Conservation (phyloP, 2,797 vertebrate genomes). For the Microcaecilia unicolor region DNA sequence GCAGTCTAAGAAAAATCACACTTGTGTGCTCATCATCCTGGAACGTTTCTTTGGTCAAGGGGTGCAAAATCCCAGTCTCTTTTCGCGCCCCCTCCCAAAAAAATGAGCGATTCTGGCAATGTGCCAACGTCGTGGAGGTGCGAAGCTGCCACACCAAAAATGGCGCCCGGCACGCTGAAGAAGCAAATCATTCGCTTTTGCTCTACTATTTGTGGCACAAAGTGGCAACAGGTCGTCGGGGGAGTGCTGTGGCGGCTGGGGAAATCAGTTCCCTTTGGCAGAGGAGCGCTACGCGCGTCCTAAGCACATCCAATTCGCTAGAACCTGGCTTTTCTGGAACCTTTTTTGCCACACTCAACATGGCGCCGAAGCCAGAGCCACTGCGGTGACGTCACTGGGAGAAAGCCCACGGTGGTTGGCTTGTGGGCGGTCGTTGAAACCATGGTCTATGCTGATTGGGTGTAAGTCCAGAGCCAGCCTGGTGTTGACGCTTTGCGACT, state of each 20-base stretch:
- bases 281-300: not conserved
- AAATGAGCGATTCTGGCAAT: not conserved
- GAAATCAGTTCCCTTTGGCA: not conserved
- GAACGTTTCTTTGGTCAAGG: no score
- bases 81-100: no score
- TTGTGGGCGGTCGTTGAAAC: no score
- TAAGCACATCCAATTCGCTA: not conserved
- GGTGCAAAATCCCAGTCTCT: no score
- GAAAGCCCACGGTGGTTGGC: not conserved
- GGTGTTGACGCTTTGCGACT: constrained; percentile 7
- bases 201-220: no score
- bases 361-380: not conserved
- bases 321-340: not conserved
- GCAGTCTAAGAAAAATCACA: no score
- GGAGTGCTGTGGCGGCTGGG: rapidly evolving
- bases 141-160: not conserved
- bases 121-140: not conserved
- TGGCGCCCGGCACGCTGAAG: not conserved
- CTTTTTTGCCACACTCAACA: constrained; percentile 4
- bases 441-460: not conserved
- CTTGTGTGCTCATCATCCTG: no score
- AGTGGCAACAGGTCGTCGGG: no score
- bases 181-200: not conserved
- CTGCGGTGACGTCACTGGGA: not conserved
- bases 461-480: not conserved